Percentiles rank a stretch among this genome's conserved stretches.
Evolutionary conservation across 1,140 invertebrate species (phyloP).

Genomic region (Orius laevigatus): DNA sequence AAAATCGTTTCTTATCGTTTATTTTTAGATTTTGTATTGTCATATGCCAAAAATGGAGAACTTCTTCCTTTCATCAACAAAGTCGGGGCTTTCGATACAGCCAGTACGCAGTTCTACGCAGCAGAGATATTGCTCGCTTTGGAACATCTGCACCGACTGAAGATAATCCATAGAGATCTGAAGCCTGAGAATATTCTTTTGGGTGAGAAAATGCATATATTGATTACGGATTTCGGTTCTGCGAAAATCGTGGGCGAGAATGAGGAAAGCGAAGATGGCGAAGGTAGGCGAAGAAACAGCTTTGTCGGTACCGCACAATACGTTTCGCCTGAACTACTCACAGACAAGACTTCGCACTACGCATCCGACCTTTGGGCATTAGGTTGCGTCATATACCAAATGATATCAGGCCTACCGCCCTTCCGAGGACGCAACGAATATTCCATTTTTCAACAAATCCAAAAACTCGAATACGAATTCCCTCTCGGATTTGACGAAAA

Average conservation of each 20-base stretch:
- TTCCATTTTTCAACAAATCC: constrained; percentile 91
- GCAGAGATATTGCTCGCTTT: constrained; percentile 83
- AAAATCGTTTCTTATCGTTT: too few relatives aligned
- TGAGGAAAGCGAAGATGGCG: constrained; percentile 26
- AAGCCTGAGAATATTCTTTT: constrained; percentile 82
- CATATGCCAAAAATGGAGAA: constrained; percentile 89
- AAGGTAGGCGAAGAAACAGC: constrained; percentile 50
- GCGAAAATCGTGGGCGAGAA: constrained; percentile 58
- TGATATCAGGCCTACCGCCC: constrained; percentile 82
- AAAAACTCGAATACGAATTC: constrained; percentile 80
- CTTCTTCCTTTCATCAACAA: constrained; percentile 81
- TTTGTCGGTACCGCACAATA: constrained; percentile 99
- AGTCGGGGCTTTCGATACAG: constrained; percentile 74
- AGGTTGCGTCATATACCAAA: constrained; percentile 95
- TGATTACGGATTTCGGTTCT: constrained; percentile 95
- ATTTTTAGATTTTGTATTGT: constrained; percentile 74
- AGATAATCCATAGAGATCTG: constrained; percentile 79
- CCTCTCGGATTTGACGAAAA: constrained; percentile 73
- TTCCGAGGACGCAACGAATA: constrained; percentile 89
- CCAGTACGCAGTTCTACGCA: constrained; percentile 82
- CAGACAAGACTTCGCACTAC: constrained; percentile 57
- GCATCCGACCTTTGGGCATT: constrained; percentile 95
- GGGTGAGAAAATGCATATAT: constrained; percentile 89
- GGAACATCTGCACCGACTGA: constrained; percentile 78
- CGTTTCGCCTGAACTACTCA: constrained; percentile 88